A percentile compares a stretch with the other conserved stretches of the same genome.
Evolutionary conservation across 2,888 invertebrate species (phyloP).

Genomic region (Netelia inedita): DNA sequence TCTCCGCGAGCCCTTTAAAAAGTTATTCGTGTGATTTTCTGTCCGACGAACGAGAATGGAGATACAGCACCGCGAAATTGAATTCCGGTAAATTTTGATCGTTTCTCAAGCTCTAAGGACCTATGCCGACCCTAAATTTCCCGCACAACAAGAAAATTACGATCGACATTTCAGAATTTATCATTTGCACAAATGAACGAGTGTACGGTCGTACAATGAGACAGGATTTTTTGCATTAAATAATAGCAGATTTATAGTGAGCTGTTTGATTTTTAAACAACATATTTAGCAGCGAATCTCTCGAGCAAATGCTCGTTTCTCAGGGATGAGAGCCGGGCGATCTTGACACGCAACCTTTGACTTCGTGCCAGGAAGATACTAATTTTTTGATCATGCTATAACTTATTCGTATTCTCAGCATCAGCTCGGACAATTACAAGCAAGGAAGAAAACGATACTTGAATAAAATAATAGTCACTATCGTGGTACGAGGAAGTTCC

Average conservation of each 20-base stretch:
- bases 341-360: conserved; percentile 49
- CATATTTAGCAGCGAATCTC: not conserved
- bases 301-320: conserved; percentile 1
- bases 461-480: not conserved
- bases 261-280: conserved; percentile 3
- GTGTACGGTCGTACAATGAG: not conserved
- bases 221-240: conserved; percentile 11
- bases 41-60: too few relatives aligned
- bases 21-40: too few relatives aligned
- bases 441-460: not conserved
- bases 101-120: too few relatives aligned
- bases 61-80: too few relatives aligned
- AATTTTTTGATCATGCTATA: not conserved
- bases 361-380: conserved; percentile 22
- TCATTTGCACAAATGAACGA: not conserved
- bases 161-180: not conserved
- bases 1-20: too few relatives aligned
- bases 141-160: too few relatives aligned
- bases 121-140: too few relatives aligned
- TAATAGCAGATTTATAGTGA: conserved; percentile 14
- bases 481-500: conserved; percentile 4
- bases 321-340: conserved; percentile 25
- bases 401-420: conserved; percentile 5
- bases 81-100: too few relatives aligned
- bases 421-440: conserved; percentile 10